These are phyloP conservation scores for Scatophagus argus DNA, from an alignment of 2,113 vertebrate genomes.

Conservation along the genomic window DNA sequence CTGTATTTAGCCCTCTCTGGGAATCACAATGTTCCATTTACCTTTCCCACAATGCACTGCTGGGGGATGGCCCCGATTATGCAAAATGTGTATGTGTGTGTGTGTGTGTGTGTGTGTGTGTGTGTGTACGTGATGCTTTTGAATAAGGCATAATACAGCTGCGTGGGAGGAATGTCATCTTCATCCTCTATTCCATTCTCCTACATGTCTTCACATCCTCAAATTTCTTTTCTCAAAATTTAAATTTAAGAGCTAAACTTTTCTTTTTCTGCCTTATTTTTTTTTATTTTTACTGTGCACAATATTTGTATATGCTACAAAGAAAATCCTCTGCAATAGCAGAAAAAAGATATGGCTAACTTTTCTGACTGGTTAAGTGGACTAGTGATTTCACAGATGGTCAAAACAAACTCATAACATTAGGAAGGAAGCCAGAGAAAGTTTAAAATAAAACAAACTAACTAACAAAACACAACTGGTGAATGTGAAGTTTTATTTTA, in stretches of 20 bases:
- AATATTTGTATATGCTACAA: too few species aligned
- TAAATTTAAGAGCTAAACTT: not conserved
- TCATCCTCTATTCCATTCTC: not conserved
- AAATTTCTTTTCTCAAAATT: conserved; percentile 1
- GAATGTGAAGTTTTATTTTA: too few species aligned
- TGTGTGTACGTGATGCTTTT: conserved; percentile 24
- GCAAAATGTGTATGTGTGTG: conserved; percentile 43
- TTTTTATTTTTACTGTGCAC: too few species aligned
- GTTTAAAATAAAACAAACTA: too few species aligned
- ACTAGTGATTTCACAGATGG: too few species aligned
- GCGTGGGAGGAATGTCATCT: conserved; percentile 5
- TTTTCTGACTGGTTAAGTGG: too few species aligned
- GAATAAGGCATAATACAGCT: conserved; percentile 8
- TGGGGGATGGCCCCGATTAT: conserved; percentile 55
- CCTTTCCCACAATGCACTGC: conserved; percentile 54
- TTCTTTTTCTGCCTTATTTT: not conserved
- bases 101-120: conserved; percentile 18
- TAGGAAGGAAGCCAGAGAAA: too few species aligned
- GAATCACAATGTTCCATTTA: conserved; percentile 65
- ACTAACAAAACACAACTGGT: too few species aligned
- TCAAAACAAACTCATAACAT: too few species aligned
- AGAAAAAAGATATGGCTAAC: too few species aligned
- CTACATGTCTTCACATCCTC: conserved; percentile 1
- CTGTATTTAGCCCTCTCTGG: conserved; percentile 57
- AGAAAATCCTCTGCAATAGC: too few species aligned